These are phyloP conservation scores for Orthochromis malagaraziensis DNA, from an alignment of 2,113 vertebrate genomes.

Conservation along the genomic window DNA sequence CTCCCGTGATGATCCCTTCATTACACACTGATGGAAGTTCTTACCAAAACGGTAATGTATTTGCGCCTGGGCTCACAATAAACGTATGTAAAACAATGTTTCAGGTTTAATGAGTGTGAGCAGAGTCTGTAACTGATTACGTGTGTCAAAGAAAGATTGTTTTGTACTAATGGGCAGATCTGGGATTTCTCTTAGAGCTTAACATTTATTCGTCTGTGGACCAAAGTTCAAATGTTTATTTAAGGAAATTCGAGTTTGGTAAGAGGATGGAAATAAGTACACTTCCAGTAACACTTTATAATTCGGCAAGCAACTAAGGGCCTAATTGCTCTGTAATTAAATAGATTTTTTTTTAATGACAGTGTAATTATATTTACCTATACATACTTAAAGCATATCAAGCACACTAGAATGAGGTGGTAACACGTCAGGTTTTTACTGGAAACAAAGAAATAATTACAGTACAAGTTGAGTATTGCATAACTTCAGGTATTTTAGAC, in stretches of 20 bases:
- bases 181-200: not conserved
- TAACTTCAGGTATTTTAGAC: not conserved
- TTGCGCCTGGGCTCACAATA: not conserved
- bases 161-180: not conserved
- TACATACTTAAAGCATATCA: not conserved
- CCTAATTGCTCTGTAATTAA: not conserved
- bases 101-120: not conserved
- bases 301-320: not conserved
- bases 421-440: fast-evolving
- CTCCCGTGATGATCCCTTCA: not conserved
- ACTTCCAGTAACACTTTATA: not conserved
- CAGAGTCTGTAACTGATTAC: not conserved
- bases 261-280: not conserved
- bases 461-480: not conserved
- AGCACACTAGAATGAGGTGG: not conserved
- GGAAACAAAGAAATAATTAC: not conserved
- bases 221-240: not conserved
- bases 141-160: not conserved
- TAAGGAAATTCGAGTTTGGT: not conserved
- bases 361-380: not conserved
- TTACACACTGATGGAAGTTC: not conserved
- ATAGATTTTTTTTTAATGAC: fast-evolving
- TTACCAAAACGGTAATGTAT: not conserved
- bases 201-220: not conserved
- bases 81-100: not conserved